Evolutionary conservation across 2,888 invertebrate species (phyloP).

Genomic region (Sinohyriopsis cumingii): DNA sequence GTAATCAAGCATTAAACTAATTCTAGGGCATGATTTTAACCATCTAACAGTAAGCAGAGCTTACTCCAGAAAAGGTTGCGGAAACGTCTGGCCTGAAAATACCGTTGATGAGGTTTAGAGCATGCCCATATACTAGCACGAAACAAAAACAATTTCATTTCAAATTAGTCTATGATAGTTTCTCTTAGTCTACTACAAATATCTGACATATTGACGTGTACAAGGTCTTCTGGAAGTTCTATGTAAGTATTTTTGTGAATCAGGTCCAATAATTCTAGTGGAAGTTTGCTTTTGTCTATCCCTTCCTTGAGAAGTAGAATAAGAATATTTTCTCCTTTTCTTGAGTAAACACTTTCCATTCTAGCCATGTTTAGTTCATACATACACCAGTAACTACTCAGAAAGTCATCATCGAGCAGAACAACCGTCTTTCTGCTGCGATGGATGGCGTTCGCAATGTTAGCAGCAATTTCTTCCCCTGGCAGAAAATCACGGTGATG

Average conservation of each 20-base stretch:
- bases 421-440: conserved; percentile 43
- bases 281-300: conserved; percentile 2
- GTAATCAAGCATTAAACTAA: too few species aligned
- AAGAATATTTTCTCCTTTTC: conserved; percentile 8
- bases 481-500: conserved; percentile 44
- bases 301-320: conserved; percentile 14
- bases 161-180: too few species aligned
- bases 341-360: conserved; percentile 34
- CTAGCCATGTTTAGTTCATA: conserved; percentile 47
- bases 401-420: conserved; percentile 32
- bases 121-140: too few species aligned
- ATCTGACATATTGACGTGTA: too few species aligned
- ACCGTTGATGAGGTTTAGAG: too few species aligned
- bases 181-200: too few species aligned
- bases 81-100: too few species aligned
- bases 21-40: too few species aligned
- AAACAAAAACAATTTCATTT: too few species aligned
- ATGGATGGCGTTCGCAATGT: conserved; percentile 41
- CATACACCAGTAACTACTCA: conserved; percentile 40
- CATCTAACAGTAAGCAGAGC: too few species aligned
- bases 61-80: too few species aligned
- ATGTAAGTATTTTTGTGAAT: conserved; percentile 6
- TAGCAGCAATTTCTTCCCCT: conserved; percentile 36
- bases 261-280: conserved; percentile 16
- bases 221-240: neutral